Base-by-base conservation (phyloP, 2,888 invertebrate genomes). In the Molorchus minor region DNA sequence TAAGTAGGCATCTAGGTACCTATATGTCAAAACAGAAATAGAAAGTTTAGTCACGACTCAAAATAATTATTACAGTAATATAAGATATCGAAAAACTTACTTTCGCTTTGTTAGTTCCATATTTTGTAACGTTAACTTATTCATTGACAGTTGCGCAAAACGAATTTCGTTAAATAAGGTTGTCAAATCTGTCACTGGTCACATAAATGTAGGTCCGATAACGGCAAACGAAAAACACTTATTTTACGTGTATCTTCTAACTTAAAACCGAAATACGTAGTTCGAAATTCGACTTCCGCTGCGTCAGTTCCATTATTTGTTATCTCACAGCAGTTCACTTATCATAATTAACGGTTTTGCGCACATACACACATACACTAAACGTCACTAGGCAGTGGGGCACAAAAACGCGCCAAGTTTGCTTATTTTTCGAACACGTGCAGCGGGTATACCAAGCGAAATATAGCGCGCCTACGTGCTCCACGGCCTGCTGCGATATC, bases 91-190 rank as follows among this genome's bases (percentile, higher is more conserved):
- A 52, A 52, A 52, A 40, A 52, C 52, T 52, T 52, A 52, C 52
- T 52, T 52, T 52, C 41, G 41, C 52, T 52, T 52, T 5, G 52
- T 41, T 15, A 40, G 17, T 52, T 52, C 52, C 52, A 52, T 52
- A 29, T 52, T 49, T 41, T 30, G 52, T 19, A 17, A 41, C 40
- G 10, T 29, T 19, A 40, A 51, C 19, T 29, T 49, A 15, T 8
- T 5, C n/a, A 38, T 10, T 21, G 35, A 38, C 38, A 25, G 8
- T 25, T 38, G 29, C 52, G 29, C 5, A 16, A 17, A 8, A 12
- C 15, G 7, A 13, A 44, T 13, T 52, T 15, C 41, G 25, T n/a
- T 19, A 25, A 40, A 13, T 20, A 33, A 17, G 38, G 38, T 10
- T 52, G 52, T 52, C 52, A 52, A 20, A 41, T 15, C 19, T 35